A percentile compares a stretch with the other conserved stretches of the same genome.
Evolutionary conservation across 2,797 vertebrate genomes (phyloP).

Genomic region (Peromyscus melanophrys): DNA sequence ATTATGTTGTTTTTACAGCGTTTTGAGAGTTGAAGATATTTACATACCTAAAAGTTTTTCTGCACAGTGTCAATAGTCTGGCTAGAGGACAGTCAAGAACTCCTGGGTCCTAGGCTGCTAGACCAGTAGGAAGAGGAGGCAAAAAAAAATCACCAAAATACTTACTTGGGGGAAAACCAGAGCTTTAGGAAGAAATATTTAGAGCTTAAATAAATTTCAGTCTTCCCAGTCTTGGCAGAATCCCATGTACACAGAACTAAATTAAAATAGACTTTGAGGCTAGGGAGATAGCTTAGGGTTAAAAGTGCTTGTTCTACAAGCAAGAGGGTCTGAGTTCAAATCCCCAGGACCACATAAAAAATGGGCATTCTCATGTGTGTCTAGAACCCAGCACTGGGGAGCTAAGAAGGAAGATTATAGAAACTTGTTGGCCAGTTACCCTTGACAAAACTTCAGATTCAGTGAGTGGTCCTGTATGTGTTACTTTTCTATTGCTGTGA

Average conservation of each 20-base stretch:
- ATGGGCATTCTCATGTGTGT: too few species aligned
- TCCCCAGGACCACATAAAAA: not conserved
- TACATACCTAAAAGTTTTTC: slow-evolving; percentile 18
- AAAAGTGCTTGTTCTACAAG: not conserved
- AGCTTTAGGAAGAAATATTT: slow-evolving; percentile 58
- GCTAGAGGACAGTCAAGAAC: not conserved
- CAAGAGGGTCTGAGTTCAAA: not conserved
- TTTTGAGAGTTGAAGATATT: slow-evolving; percentile 42
- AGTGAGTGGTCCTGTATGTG: not conserved
- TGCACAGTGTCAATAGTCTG: not conserved
- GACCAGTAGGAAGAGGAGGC: not conserved
- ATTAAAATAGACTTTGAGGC: slow-evolving; percentile 50
- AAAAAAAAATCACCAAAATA: not conserved
- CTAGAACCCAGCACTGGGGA: not conserved
- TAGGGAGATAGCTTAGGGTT: not conserved
- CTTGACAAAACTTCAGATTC: not conserved
- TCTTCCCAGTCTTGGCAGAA: slow-evolving; percentile 1
- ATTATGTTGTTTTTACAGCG: not conserved
- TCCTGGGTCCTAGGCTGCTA: not conserved
- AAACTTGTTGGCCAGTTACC: not conserved
- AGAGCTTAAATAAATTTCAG: slow-evolving; percentile 30
- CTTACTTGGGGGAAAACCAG: not conserved
- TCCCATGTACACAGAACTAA: not conserved
- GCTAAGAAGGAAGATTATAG: too few species aligned
- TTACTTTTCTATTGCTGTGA: not conserved